Evolutionary conservation across 2,888 invertebrate genomes (phyloP).

Genomic region (Apantesis nais): DNA sequence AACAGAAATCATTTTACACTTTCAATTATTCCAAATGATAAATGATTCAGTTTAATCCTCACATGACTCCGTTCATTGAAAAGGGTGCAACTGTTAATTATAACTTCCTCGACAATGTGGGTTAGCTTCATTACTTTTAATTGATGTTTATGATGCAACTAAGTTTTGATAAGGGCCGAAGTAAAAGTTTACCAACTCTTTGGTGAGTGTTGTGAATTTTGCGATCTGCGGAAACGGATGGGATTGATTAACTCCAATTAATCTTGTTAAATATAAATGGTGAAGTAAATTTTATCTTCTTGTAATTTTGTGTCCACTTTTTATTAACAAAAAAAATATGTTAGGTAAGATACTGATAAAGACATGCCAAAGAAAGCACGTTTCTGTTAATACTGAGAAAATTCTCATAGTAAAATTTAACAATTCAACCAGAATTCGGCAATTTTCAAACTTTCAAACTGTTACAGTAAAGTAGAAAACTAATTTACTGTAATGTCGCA

Average conservation of each 20-base stretch:
- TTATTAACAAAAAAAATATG: neutral
- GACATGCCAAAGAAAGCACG: neutral
- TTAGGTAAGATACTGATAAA: neutral
- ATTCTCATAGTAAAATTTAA: too few relatives aligned
- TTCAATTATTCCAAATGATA: conserved; percentile 1
- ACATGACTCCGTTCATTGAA: conserved; percentile 50
- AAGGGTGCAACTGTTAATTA: conserved; percentile 61
- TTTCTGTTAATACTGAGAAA: too few relatives aligned
- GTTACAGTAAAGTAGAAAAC: too few relatives aligned
- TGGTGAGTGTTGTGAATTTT: conserved; percentile 3
- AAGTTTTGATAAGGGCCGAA: conserved; percentile 53
- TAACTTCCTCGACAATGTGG: conserved; percentile 64
- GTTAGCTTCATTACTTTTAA: conserved; percentile 67
- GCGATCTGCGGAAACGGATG: neutral
- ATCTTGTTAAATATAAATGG: neutral
- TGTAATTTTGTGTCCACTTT: neutral
- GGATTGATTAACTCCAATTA: neutral
- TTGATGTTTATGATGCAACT: conserved; percentile 67
- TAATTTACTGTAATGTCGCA: too few relatives aligned
- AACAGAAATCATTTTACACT: neutral
- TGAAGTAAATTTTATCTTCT: neutral
- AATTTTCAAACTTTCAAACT: too few relatives aligned
- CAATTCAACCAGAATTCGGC: too few relatives aligned
- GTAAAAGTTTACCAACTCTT: conserved; percentile 30
- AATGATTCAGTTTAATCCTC: conserved; percentile 21